Percentiles rank a stretch among this genome's conserved stretches.
Evolutionary conservation across 2,113 vertebrate genomes (phyloP).

Genomic region (Dicaeum eximium): DNA sequence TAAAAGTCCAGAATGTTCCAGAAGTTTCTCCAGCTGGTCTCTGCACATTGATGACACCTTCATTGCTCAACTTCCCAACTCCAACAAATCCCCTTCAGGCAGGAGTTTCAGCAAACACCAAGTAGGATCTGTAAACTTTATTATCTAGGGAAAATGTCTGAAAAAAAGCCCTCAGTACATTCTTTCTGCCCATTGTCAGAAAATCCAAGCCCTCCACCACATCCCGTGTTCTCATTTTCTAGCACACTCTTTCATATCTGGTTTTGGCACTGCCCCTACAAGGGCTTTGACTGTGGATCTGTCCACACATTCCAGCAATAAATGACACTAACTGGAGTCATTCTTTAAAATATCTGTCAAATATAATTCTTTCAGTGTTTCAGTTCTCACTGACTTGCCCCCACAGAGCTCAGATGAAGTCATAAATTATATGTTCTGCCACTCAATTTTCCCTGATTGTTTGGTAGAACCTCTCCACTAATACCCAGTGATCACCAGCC

Average conservation of each 20-base stretch:
- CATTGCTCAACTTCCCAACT: not conserved
- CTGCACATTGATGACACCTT: not conserved
- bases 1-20: not conserved
- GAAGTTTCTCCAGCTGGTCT: not conserved
- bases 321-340: constrained; percentile 23
- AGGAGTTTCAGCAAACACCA: not conserved
- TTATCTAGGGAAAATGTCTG: not conserved
- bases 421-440: constrained; percentile 38
- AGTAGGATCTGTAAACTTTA: not conserved
- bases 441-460: constrained; percentile 45
- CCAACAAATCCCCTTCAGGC: not conserved
- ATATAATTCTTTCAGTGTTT: constrained; percentile 21
- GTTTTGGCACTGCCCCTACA: not conserved
- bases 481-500: constrained; percentile 36
- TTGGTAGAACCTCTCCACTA: constrained; percentile 50
- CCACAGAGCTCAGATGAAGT: constrained; percentile 38
- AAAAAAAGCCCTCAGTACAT: not conserved
- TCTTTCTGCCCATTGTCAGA: constrained; percentile 6
- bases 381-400: constrained; percentile 25
- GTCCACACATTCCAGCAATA: constrained; percentile 6
- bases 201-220: not conserved
- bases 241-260: not conserved
- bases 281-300: not conserved
- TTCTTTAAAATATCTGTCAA: constrained; percentile 40
- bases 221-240: not conserved